Percentiles rank a stretch among this genome's conserved stretches.
Conservation (phyloP, 1,140 invertebrate genomes). For the Ephestia elutella region DNA sequence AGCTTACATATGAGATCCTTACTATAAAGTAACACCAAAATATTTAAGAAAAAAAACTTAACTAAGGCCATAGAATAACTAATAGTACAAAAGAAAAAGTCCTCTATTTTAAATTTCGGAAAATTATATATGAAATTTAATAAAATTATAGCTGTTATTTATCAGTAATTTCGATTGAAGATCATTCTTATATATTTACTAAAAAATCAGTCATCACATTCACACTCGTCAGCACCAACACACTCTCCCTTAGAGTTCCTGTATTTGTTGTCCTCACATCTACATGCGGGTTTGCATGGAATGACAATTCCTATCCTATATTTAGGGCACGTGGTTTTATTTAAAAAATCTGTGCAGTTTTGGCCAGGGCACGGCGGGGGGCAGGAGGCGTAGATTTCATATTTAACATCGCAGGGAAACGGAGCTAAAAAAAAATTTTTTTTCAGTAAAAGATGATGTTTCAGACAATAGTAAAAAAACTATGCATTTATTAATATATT, state of each 20-base stretch:
- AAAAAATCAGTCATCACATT: conserved; percentile 1
- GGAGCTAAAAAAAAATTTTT: conserved; percentile 13
- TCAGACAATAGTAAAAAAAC: no score
- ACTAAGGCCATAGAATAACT: no score
- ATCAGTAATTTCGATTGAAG: not conserved
- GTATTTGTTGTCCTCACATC: conserved; percentile 13
- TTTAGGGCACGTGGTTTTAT: conserved; percentile 17
- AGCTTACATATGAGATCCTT: no score
- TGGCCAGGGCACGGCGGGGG: conserved; percentile 16
- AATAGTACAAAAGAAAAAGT: no score
- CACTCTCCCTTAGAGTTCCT: conserved; percentile 15
- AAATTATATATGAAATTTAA: no score
- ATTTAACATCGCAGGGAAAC: conserved; percentile 15
- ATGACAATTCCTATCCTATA: conserved; percentile 15
- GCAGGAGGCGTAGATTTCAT: conserved; percentile 17
- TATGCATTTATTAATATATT: no score
- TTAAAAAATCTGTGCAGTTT: conserved; percentile 18
- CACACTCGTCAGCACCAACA: conserved; percentile 7
- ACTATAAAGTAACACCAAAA: no score
- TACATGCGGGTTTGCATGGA: conserved; percentile 17
- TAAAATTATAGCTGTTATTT: no score
- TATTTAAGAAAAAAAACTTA: no score
- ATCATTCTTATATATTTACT: not conserved
- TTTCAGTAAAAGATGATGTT: no score
- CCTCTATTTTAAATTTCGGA: no score